Evolutionary conservation across 2,797 vertebrate genomes (phyloP), one percentile per base, ranked within the genome.

Genomic region (Leptoclinus maculatus): DNA sequence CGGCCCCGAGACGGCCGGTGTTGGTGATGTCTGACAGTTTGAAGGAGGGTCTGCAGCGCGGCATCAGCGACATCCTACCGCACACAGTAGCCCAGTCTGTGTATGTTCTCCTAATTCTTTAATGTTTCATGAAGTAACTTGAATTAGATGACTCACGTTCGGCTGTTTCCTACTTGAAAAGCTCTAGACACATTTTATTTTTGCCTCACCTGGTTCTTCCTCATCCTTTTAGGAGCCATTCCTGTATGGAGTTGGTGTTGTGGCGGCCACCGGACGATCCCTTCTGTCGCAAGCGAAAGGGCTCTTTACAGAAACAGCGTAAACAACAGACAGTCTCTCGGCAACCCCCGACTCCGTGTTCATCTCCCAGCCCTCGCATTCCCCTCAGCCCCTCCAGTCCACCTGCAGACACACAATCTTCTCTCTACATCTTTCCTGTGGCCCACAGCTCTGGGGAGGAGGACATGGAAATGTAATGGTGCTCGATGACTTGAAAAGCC

Each of bases 231-330:
- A 96, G 96, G 92, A 96, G 94, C 67, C 95, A 89, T 49, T 96
- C 95, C 56, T 95, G 96, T 78, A 96, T 96, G 96, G 95, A 96
- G 92, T 65, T 96, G 91, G 95, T 96, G 77, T 67, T 96, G 76
- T 96, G 96, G 96, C 92, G 95, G 47, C 95, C 95, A 16, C 95
- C 91, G 7, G 93, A 95, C 23, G 94, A 96, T 76, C 91, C 93
- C 2, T 85, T 96, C 63, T 92, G 91, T 60, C 94, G 91, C 78
- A 93, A 84, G 79, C 90, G 95, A 27, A 96, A 93, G 80, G 92
- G 90, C 82, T 89, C 95, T 0, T 82, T 94, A 51, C 94, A 95
- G 83, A 95, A 91, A 86, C 95, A 93, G 69, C 91, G 93, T 9
- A 96, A 95, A 88, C 94, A 93, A 75, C 93, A 95, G 79, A 82